Conservation (phyloP, 2,113 vertebrate genomes). For the Regulus satrapa region DNA sequence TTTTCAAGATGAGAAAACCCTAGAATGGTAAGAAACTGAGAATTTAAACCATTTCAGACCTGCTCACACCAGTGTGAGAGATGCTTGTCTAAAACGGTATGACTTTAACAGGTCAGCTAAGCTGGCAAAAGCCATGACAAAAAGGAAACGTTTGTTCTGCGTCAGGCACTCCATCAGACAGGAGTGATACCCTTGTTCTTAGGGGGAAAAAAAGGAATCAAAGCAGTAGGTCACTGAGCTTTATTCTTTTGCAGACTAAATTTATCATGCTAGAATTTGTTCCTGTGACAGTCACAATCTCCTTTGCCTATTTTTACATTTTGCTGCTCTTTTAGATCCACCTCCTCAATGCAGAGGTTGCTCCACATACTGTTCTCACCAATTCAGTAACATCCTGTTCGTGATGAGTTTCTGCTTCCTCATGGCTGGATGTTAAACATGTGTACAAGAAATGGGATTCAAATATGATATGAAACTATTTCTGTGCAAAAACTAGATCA, state of each 20-base stretch:
- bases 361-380: background rate
- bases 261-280: background rate
- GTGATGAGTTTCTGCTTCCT: background rate
- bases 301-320: slow-evolving; percentile 21
- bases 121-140: background rate
- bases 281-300: background rate
- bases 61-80: background rate
- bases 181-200: background rate
- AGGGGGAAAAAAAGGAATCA: background rate
- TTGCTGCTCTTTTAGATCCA: slow-evolving; percentile 17
- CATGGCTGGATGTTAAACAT: background rate
- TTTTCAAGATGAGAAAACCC: background rate
- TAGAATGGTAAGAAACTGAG: background rate
- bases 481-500: background rate
- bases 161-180: background rate
- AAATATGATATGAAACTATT: background rate
- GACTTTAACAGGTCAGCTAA: background rate
- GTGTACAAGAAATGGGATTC: background rate
- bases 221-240: background rate
- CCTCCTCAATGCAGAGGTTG: slow-evolving; percentile 34
- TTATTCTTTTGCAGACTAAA: background rate
- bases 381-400: background rate
- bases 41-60: background rate
- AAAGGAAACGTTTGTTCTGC: background rate
- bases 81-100: background rate